A percentile compares a stretch with the other conserved stretches of the same genome.
Conservation (phyloP, 2,888 invertebrate genomes). For the Torymus auratus region DNA sequence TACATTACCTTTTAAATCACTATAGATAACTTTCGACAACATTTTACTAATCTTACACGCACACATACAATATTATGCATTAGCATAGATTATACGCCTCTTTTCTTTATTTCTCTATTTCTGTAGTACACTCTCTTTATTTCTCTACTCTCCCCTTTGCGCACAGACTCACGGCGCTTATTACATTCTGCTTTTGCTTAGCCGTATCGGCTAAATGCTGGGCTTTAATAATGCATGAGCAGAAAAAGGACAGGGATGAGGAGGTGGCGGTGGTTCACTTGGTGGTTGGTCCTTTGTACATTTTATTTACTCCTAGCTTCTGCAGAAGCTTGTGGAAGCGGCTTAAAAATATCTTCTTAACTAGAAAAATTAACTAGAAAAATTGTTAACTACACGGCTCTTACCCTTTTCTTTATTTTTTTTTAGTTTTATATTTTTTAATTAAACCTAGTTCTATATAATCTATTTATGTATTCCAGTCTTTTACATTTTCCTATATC, state of each 20-base stretch:
- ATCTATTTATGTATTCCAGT: no score
- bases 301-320: slow-evolving; percentile 28
- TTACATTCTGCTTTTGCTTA: slow-evolving; percentile 73
- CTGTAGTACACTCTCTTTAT: slow-evolving; percentile 5
- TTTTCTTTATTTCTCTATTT: slow-evolving; percentile 59
- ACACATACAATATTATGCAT: no score
- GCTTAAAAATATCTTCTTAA: not conserved
- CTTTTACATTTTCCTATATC: no score
- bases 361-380: not conserved
- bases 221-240: slow-evolving; percentile 74
- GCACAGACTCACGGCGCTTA: slow-evolving; percentile 63
- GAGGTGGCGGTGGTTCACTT: slow-evolving; percentile 72
- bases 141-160: slow-evolving; percentile 20
- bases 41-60: no score
- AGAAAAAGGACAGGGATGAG: slow-evolving; percentile 75
- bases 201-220: slow-evolving; percentile 71
- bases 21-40: no score
- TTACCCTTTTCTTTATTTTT: not conserved
- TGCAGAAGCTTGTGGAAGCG: not conserved
- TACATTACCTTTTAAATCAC: no score
- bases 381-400: not conserved
- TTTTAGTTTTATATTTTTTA: not conserved
- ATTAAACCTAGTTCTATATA: not conserved
- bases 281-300: slow-evolving; percentile 69
- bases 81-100: not conserved